These are phyloP conservation scores for Mormyrops boulengeri DNA, from an alignment of 2,797 vertebrate genomes.

Conservation along the genomic window DNA sequence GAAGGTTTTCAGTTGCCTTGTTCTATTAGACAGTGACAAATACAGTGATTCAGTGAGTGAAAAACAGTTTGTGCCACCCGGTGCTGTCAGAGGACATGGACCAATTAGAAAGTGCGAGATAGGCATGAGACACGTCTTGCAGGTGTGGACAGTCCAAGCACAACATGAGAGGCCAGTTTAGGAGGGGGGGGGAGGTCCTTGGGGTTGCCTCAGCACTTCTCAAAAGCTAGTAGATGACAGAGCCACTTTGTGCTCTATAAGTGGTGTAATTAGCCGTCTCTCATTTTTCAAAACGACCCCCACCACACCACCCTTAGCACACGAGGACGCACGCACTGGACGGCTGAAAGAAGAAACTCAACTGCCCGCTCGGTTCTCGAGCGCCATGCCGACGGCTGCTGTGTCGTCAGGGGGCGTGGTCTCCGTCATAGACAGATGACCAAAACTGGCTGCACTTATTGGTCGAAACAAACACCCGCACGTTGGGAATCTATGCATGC, in stretches of 20 bases:
- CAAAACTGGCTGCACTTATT: not conserved
- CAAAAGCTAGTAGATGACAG: conserved; percentile 65
- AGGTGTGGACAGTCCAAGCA: not conserved
- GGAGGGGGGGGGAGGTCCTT: conserved; percentile 56
- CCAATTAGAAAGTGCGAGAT: not conserved
- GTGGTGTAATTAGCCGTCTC: conserved; percentile 64
- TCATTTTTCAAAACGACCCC: conserved; percentile 43
- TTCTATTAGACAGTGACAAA: not conserved
- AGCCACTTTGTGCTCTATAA: conserved; percentile 62
- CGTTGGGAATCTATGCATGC: not conserved
- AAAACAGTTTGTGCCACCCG: not conserved
- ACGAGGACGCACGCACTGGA: conserved; percentile 27
- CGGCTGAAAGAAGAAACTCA: conserved; percentile 43
- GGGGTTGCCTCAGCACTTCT: conserved; percentile 52
- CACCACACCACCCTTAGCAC: not conserved
- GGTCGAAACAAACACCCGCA: not conserved
- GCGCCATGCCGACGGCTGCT: conserved; percentile 38
- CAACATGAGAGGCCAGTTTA: conserved; percentile 50
- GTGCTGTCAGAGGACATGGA: not conserved
- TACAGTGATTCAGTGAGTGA: not conserved
- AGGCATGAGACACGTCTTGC: not conserved
- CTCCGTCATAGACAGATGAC: conserved; percentile 18
- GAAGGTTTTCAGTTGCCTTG: not conserved
- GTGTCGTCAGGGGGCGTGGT: conserved; percentile 23
- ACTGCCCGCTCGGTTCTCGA: conserved; percentile 34